Evolutionary conservation across 1,140 invertebrate genomes (phyloP), one percentile per base, ranked within the genome.

Genomic region (Himalopsyche phryganea): DNA sequence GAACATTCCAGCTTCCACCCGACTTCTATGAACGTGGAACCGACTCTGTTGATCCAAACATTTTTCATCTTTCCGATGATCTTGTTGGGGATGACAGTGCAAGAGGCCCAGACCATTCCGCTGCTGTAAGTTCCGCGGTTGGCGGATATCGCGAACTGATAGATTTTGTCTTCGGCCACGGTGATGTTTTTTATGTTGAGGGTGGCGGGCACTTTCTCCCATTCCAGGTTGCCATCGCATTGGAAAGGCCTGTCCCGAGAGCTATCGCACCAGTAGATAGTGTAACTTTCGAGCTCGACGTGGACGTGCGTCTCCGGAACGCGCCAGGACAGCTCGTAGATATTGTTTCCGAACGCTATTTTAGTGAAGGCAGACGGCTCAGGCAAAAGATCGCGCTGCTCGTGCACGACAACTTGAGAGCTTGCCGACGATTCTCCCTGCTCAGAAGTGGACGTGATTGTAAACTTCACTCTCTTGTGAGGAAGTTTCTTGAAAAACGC

Each of bases 71-170:
- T 89, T 35, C 81, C 81, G 7, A 83, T 76, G 38, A 80, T 81
- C 66, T 81, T 82, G 61, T 85, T 82, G 64, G 84, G 82, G n/a
- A 87, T 81, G 35, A 88, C 81, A 2, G 86, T 87, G 71, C 89
- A 90, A 1, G 81, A 81, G 6, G 87, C 84, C 88, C 88, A 90
- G 6, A 85, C 74, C 84, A 91, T 89, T 0, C 88, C 88, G 68
- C 87, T 89, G 60, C 85, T 87, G 18, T 74, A 73, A 5, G 67
- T 70, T 2, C 77, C 68, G 4, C 80, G 81, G 66, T 90, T 89
- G 3, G 85, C 83, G 2, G 88, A 82, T 60, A 91, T 87, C 9
- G 87, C 88, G 74, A 90, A 79, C 56, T 78, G 76, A 60, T 76
- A 76, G 18, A 68, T 71, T 44, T 69, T 66, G 58, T 74, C 68